Evolutionary conservation across 1,140 invertebrate species (phyloP), one percentile per base, ranked within the genome.

Genomic region (Argopecten irradians): DNA sequence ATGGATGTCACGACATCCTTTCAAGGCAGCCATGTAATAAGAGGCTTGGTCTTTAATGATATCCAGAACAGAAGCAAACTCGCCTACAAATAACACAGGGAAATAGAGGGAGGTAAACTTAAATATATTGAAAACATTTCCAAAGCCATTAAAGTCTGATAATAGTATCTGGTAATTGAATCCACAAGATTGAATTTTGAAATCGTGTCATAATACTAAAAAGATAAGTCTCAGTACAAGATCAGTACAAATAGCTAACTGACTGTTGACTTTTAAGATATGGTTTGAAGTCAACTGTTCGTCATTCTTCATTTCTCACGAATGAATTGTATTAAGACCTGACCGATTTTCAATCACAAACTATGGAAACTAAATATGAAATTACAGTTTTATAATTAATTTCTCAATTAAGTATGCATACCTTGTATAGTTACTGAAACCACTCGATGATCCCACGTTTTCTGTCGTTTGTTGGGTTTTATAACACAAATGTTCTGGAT

Each of bases 71-170:
- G 87, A 32, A 36, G 87, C n/a, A 86, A 85, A 87, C 22, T 87
- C 84, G 16, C 55, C 89, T 89, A 22, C n/a, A 89, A 87, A 34
- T 82, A 86, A 86, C 13, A 8, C 28, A 39, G 34, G 39, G n/a
- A 84, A 22, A 83, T 46, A 43, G 39, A 41, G 0, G 36, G 84
- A 71, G 34, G 84, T 13, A 82, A 82, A 3, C 8, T 32, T 85
- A 88, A 83, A 34, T 36, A 55, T 46, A 14, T 85, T 34, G 14
- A 55, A 46, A 28, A 84, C 43, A n/a, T n/a, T 28, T 35, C 84
- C 36, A 71, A 88, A 36, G 35, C 85, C 36, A 32, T 28, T 28
- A 28, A 71, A 22, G 34, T n/a, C 35, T 83, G 41, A 83, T 43
- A 41, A 22, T 43, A 39, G 35, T 43, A 28, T 84, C 22, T 35